Percentiles rank a stretch among this genome's conserved stretches.
Conservation (phyloP, 2,888 invertebrate species). For the Pyrgus malvae region DNA sequence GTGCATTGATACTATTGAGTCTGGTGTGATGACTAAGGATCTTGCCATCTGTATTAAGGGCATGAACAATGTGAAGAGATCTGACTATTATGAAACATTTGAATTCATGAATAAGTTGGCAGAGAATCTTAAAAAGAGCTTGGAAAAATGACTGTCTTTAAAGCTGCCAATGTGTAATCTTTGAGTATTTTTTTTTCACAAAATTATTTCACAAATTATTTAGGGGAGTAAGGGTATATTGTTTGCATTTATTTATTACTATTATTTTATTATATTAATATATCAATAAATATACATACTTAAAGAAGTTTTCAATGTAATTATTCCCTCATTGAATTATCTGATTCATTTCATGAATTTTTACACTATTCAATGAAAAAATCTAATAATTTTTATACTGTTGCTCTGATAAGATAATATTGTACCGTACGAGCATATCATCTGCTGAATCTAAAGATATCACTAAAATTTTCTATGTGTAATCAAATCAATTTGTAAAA, state of each 20-base stretch:
- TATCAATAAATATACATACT: constrained; percentile 19
- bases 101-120: constrained; percentile 98
- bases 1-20: constrained; percentile 96
- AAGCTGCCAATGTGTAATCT: constrained; percentile 51
- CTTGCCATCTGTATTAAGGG: constrained; percentile 99
- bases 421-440: too few relatives aligned
- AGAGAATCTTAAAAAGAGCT: constrained; percentile 89
- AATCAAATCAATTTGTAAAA: too few relatives aligned
- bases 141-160: constrained; percentile 76
- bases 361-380: too few relatives aligned
- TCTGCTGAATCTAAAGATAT: too few relatives aligned
- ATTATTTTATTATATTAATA: constrained; percentile 25
- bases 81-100: constrained; percentile 97
- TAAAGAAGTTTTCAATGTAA: too few relatives aligned
- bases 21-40: constrained; percentile 98
- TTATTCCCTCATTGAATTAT: too few relatives aligned
- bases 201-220: constrained; percentile 40
- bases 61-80: constrained; percentile 87
- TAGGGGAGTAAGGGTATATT: constrained; percentile 55
- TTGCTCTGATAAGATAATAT: too few relatives aligned
- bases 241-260: constrained; percentile 61
- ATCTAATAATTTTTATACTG: too few relatives aligned
- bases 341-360: too few relatives aligned
- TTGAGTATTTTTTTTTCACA: constrained; percentile 42
- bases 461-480: too few relatives aligned